Evolutionary conservation across 1,140 invertebrate species (phyloP).

Genomic region (Pogonognathellus flavescens): DNA sequence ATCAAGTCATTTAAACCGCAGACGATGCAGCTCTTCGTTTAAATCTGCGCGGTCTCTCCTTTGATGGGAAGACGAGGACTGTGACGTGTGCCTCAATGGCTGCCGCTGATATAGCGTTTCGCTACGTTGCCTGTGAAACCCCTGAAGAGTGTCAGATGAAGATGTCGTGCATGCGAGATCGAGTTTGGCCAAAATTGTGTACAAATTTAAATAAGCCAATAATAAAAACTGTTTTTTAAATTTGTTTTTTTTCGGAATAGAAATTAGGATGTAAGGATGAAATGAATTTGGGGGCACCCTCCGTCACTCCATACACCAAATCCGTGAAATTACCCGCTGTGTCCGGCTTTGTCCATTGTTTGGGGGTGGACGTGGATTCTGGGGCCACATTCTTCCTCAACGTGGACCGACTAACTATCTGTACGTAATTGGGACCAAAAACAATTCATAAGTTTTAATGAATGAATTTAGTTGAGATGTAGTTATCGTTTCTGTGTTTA

Average conservation of each 20-base stretch:
- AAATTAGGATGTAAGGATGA: conserved; percentile 4
- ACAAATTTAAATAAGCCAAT: too few species aligned
- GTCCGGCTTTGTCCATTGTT: not conserved
- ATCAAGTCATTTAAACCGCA: too few species aligned
- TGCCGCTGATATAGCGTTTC: not conserved
- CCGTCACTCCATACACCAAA: not conserved
- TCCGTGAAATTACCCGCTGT: not conserved
- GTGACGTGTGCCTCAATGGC: not conserved
- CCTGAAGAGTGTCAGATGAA: conserved; percentile 20
- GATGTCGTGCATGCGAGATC: not conserved
- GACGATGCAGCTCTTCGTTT: not conserved
- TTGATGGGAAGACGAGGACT: not conserved
- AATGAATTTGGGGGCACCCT: not conserved
- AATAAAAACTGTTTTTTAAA: too few species aligned
- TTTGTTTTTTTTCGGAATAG: not conserved
- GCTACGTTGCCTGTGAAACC: not conserved
- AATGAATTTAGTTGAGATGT: too few species aligned
- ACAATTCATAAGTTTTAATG: too few species aligned
- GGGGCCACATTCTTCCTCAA: not conserved
- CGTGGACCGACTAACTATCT: not conserved
- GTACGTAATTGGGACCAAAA: not conserved
- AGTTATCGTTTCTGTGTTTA: too few species aligned
- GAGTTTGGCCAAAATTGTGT: not conserved
- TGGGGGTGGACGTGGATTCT: not conserved
- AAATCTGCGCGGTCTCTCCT: not conserved